phyloP scores from a whole-genome alignment of 1,140 invertebrate species.

The Elysia chlorotica region DNA sequence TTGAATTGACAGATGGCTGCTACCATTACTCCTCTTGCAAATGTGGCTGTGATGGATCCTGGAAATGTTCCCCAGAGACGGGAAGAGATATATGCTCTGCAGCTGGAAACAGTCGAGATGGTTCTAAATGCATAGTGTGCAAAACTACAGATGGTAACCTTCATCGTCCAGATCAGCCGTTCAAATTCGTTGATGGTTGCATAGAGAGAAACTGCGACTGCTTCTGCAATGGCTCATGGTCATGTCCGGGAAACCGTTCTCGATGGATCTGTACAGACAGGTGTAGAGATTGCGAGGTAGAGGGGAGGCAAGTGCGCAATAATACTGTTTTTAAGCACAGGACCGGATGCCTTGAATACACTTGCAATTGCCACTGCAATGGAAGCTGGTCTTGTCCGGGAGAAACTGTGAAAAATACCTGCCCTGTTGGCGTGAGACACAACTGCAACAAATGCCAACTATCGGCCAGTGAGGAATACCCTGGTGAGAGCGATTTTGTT shows the following conservation, averaged over 20 bases:
- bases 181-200: constrained; percentile 37
- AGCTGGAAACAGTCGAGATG: constrained; percentile 7
- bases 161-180: constrained; percentile 27
- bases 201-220: constrained; percentile 45
- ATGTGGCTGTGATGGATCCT: constrained; percentile 42
- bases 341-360: constrained; percentile 41
- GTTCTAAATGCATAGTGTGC: constrained; percentile 30
- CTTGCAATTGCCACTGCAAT: constrained; percentile 41
- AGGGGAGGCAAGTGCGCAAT: constrained; percentile 21
- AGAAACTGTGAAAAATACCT: constrained; percentile 32
- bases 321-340: constrained; percentile 34
- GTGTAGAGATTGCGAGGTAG: constrained; percentile 33
- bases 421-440: constrained; percentile 30
- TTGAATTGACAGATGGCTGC: constrained; percentile 38
- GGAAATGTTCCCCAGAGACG: constrained; percentile 32
- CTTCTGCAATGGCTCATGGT: constrained; percentile 39
- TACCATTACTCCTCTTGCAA: constrained; percentile 38
- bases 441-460: constrained; percentile 27
- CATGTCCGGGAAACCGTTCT: constrained; percentile 30
- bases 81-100: constrained; percentile 28
- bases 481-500: constrained; percentile 28
- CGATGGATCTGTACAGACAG: background rate
- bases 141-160: constrained; percentile 26
- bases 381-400: constrained; percentile 40
- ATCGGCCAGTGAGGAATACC: constrained; percentile 22